phyloP scores from a whole-genome alignment of 2,113 vertebrate species.

The Sialia sialis region DNA sequence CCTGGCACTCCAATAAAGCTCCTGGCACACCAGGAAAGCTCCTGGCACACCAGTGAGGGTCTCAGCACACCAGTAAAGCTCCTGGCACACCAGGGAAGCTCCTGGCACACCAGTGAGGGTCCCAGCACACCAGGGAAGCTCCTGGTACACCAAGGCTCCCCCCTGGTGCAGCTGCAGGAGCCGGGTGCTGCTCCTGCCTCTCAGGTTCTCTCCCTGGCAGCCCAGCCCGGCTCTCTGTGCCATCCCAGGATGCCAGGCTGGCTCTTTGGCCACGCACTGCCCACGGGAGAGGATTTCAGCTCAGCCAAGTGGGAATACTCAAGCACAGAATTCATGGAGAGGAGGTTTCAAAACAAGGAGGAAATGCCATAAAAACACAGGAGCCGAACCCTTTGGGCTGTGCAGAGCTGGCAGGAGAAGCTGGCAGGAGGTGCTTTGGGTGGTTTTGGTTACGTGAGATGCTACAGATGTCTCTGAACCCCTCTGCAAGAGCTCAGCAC shows the following conservation, averaged over 20 bases:
- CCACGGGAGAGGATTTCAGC: neutral
- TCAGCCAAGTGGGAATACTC: neutral
- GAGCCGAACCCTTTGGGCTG: neutral
- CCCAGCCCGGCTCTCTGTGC: neutral
- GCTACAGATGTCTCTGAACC: neutral
- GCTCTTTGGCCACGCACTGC: neutral
- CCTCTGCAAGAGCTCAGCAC: neutral
- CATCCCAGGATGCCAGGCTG: neutral
- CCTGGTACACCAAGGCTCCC: neutral
- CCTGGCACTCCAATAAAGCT: neutral
- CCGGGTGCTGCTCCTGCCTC: neutral
- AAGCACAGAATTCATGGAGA: neutral
- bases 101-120: rapidly evolving
- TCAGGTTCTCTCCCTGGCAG: neutral
- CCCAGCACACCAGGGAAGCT: neutral
- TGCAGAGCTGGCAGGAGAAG: neutral
- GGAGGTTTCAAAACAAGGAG: neutral
- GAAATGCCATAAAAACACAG: neutral
- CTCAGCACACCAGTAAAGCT: rapidly evolving
- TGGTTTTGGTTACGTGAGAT: neutral
- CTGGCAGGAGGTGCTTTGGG: neutral
- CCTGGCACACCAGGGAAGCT: rapidly evolving
- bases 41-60: too few species aligned
- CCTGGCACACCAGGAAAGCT: too few species aligned
- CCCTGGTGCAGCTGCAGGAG: neutral